Evolutionary conservation across 2,797 vertebrate species (phyloP).

Genomic region (Paratrypauchen microcephalus): DNA sequence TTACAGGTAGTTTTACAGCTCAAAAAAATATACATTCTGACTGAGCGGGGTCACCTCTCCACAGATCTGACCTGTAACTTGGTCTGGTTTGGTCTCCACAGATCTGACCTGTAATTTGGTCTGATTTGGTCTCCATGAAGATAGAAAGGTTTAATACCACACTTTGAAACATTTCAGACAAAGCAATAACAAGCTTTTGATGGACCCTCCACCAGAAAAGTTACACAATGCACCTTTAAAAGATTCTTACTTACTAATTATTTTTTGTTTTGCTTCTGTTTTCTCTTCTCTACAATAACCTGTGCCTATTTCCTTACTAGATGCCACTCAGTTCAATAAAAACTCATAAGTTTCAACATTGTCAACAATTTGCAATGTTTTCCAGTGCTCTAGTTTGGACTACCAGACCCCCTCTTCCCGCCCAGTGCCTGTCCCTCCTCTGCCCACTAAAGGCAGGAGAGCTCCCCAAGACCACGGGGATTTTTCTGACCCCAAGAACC

Average conservation of each 20-base stretch:
- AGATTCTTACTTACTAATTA: too few species aligned
- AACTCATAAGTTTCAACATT: background rate
- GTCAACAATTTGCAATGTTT: background rate
- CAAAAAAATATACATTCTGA: too few species aligned
- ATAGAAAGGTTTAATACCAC: too few species aligned
- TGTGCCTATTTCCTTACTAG: background rate
- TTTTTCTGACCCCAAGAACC: slow-evolving; percentile 17
- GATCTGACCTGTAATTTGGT: too few species aligned
- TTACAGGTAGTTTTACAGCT: too few species aligned
- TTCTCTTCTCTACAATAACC: background rate
- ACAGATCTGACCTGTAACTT: too few species aligned
- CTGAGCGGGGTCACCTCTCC: too few species aligned
- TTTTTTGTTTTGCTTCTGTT: background rate
- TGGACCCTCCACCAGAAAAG: too few species aligned
- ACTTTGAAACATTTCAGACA: too few species aligned
- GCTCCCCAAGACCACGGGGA: slow-evolving; percentile 16
- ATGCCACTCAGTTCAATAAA: background rate
- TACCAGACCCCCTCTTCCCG: slow-evolving; percentile 45
- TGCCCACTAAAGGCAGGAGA: slow-evolving; percentile 60
- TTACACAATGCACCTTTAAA: background rate
- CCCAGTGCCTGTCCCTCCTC: slow-evolving; percentile 42
- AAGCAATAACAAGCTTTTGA: too few species aligned
- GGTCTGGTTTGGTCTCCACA: too few species aligned
- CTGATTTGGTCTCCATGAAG: too few species aligned
- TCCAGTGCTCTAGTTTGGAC: slow-evolving; percentile 59